Percentiles rank a stretch among this genome's conserved stretches.
Conservation (phyloP, 37 sponge, comb jelly and placozoan genomes). For the Theonella swinhoei region DNA sequence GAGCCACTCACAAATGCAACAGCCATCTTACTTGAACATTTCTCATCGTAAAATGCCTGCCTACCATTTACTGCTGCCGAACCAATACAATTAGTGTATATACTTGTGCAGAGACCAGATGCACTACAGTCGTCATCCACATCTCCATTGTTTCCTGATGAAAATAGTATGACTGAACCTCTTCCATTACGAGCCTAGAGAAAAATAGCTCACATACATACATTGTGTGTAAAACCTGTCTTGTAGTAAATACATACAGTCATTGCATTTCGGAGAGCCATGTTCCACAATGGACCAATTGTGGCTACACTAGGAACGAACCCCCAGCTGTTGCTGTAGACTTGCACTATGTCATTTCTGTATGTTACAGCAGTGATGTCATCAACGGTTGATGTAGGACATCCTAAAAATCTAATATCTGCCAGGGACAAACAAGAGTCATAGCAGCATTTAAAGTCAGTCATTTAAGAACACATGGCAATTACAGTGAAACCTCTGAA, state of each 20-base stretch:
- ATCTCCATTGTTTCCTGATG: slow-evolving; percentile 89
- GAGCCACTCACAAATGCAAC: slow-evolving; percentile 57
- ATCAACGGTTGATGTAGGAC: too few relatives aligned
- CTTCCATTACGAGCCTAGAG: slow-evolving; percentile 78
- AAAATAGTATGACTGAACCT: slow-evolving; percentile 92
- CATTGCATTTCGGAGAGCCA: too few relatives aligned
- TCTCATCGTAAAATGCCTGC: slow-evolving; percentile 85
- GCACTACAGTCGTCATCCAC: slow-evolving; percentile 77
- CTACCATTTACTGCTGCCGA: slow-evolving; percentile 66
- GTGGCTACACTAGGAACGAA: too few relatives aligned
- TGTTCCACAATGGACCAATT: too few relatives aligned
- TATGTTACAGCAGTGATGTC: slow-evolving; percentile 62
- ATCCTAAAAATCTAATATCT: too few relatives aligned
- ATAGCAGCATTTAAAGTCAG: too few relatives aligned
- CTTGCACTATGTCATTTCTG: slow-evolving; percentile 62
- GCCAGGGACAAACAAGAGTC: too few relatives aligned
- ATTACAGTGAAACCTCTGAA: too few relatives aligned
- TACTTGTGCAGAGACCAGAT: slow-evolving; percentile 87
- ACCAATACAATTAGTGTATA: slow-evolving; percentile 86
- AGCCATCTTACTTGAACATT: slow-evolving; percentile 82
- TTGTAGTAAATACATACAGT: too few relatives aligned
- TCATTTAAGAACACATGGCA: too few relatives aligned
- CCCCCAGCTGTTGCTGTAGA: slow-evolving; percentile 95
- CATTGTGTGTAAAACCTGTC: too few relatives aligned
- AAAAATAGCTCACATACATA: too few relatives aligned